Conservation (phyloP, 2,888 invertebrate species). For the Terebella lapidaria region DNA sequence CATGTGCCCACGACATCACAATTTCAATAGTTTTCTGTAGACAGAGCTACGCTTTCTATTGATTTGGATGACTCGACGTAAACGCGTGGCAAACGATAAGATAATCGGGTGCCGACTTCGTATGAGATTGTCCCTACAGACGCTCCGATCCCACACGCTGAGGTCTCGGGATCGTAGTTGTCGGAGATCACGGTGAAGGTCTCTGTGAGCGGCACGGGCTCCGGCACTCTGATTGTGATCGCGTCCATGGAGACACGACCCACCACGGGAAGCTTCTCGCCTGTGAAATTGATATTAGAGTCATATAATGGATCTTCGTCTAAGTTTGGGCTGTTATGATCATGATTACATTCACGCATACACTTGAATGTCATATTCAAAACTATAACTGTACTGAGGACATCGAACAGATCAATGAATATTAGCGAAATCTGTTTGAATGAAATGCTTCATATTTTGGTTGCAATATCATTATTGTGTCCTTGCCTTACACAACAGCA, state of each 20-base stretch:
- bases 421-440: too few species aligned
- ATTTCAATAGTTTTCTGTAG: too few species aligned
- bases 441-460: too few species aligned
- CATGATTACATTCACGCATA: too few species aligned
- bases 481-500: too few species aligned
- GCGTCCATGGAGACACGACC: constrained; percentile 23
- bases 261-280: constrained; percentile 17
- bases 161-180: constrained; percentile 17
- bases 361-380: too few species aligned
- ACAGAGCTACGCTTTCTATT: too few species aligned
- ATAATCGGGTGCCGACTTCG: constrained; percentile 13
- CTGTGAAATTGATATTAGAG: constrained; percentile 1
- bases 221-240: constrained; percentile 12
- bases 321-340: neutral
- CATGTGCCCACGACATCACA: too few species aligned
- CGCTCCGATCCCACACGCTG: constrained; percentile 14
- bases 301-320: neutral
- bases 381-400: too few species aligned
- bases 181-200: constrained; percentile 16
- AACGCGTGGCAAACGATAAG: constrained; percentile 9
- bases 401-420: too few species aligned
- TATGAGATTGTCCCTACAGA: constrained; percentile 12
- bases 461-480: too few species aligned
- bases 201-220: constrained; percentile 5
- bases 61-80: too few species aligned